These are phyloP conservation scores for Leptoclinus maculatus DNA, from an alignment of 2,797 vertebrate genomes.

Conservation along the genomic window DNA sequence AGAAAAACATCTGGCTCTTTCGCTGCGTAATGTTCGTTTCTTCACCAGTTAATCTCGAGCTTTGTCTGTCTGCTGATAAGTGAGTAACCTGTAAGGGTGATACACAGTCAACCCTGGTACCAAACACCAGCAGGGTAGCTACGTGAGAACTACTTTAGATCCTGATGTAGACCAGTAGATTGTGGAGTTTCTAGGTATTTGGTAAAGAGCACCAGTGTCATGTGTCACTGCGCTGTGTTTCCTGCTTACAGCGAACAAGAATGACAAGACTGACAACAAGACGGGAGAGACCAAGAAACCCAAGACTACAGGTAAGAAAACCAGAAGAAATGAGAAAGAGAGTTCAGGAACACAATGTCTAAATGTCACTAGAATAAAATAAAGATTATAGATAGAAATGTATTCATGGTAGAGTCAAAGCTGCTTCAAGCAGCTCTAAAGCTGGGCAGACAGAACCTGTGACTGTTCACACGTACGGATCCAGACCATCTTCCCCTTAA, in stretches of 20 bases:
- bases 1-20: no score
- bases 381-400: neutral
- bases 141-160: neutral
- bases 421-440: neutral
- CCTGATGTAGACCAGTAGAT: neutral
- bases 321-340: neutral
- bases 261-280: conserved; percentile 90
- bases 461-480: no score
- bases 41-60: neutral
- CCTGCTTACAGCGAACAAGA: conserved; percentile 85
- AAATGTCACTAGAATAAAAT: neutral
- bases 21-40: no score
- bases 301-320: conserved; percentile 86
- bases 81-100: neutral
- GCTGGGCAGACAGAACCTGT: no score
- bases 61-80: neutral
- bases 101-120: neutral
- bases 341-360: neutral
- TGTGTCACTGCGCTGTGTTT: neutral
- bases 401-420: neutral
- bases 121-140: neutral
- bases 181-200: neutral
- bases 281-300: conserved; percentile 88
- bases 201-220: neutral
- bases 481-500: no score